Conservation (phyloP, 2,113 vertebrate species). For the Charadrius vociferus region DNA sequence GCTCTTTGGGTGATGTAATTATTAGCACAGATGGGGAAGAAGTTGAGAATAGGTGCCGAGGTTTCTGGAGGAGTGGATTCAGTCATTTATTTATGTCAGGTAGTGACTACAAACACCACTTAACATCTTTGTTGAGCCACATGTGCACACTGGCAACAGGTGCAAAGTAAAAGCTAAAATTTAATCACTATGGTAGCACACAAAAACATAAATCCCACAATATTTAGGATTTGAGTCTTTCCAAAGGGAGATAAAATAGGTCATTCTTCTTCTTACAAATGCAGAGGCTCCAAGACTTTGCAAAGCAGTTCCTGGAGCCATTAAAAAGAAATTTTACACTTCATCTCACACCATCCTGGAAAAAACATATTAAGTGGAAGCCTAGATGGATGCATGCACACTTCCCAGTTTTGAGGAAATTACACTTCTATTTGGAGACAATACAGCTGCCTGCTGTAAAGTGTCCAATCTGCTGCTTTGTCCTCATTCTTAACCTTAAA, state of each 20-base stretch:
- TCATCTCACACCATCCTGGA: not conserved
- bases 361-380: not conserved
- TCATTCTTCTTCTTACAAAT: not conserved
- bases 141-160: not conserved
- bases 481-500: not conserved
- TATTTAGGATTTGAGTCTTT: not conserved
- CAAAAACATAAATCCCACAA: not conserved
- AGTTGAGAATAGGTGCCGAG: not conserved
- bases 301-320: not conserved
- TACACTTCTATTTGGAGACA: not conserved
- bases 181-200: not conserved
- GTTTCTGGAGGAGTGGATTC: not conserved
- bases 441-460: not conserved
- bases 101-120: not conserved
- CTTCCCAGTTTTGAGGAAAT: not conserved
- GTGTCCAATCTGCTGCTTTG: not conserved
- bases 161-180: not conserved
- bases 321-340: not conserved
- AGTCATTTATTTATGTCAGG: not conserved
- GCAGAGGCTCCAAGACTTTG: not conserved
- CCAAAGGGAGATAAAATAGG: conserved; percentile 7
- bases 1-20: not conserved
- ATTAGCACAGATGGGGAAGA: conserved; percentile 39
- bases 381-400: not conserved
- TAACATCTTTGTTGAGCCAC: not conserved